These are phyloP conservation scores for Drosophila cardini DNA, from an alignment of 1,140 invertebrate species.

Conservation along the genomic window DNA sequence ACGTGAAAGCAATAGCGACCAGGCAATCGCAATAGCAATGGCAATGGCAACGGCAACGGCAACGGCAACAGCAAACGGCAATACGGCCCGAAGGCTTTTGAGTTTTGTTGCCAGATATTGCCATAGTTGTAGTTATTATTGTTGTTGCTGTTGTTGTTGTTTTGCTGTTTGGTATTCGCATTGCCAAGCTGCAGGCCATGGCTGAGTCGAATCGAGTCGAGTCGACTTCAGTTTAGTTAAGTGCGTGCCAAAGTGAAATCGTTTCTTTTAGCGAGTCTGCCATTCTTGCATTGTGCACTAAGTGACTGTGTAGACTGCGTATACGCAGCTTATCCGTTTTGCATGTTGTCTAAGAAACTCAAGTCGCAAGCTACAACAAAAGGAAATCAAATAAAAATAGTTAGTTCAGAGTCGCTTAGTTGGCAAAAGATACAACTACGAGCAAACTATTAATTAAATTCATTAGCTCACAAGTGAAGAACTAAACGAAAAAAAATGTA, in stretches of 20 bases:
- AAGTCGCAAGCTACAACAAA: background rate
- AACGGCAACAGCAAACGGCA: slow-evolving; percentile 24
- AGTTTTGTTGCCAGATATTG: slow-evolving; percentile 40
- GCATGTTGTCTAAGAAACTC: background rate
- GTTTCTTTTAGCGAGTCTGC: slow-evolving; percentile 20
- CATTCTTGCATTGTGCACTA: slow-evolving; percentile 63
- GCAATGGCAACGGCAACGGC: slow-evolving; percentile 29
- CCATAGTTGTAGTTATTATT: slow-evolving; percentile 14
- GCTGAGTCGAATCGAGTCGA: slow-evolving; percentile 25
- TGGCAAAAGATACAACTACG: background rate
- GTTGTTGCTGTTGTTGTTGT: slow-evolving; percentile 32
- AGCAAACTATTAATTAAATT: background rate
- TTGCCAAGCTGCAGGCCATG: slow-evolving; percentile 60
- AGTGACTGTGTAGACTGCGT: slow-evolving; percentile 56
- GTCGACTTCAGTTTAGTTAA: slow-evolving; percentile 3
- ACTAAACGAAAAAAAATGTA: background rate
- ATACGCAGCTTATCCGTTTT: slow-evolving; percentile 43
- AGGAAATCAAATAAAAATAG: background rate
- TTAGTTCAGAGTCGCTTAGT: background rate
- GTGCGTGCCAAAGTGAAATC: slow-evolving; percentile 31
- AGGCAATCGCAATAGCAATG: slow-evolving; percentile 48
- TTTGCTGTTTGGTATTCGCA: slow-evolving; percentile 34
- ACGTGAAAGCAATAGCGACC: slow-evolving; percentile 77
- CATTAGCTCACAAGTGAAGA: background rate
- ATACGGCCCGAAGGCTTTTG: slow-evolving; percentile 54